Evolutionary conservation across 2,113 vertebrate genomes (phyloP), one percentile per base, ranked within the genome.

Genomic region (Dendrocopos noguchii): DNA sequence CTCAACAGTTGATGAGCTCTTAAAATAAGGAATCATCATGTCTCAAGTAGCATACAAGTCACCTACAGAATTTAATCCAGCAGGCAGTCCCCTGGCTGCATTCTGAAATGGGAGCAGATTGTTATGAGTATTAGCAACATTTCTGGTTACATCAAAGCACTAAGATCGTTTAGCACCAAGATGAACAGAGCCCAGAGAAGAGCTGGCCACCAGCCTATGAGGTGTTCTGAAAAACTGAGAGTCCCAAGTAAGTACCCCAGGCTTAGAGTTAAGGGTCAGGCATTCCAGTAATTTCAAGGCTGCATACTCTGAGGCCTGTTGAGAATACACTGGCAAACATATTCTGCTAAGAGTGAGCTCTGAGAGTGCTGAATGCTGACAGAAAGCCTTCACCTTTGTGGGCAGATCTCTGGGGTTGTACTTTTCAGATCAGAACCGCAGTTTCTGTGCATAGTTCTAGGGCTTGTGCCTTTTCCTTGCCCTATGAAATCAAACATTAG

Each of bases 401-500:
- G 50, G 22, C 29, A 73, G 25, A 31, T 36, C n/a, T 87, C 47
- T 22, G 39, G n/a, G 50, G 29, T 29, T 55, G n/a, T 8, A 25
- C 12, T 34, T 59, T 46, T 46, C 64, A 47, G 21, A 68, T n/a
- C 18, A 55, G n/a, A 91, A 76, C 1, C 84, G 29, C 39, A 9
- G 42, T 59, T 61, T 46, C 39, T 10, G 1, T 5, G 15, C 20
- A 36, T 7, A 33, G 13, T 56, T 77, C 47, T 29, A 79, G 9
- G 27, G 7, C 21, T 74, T 64, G 34, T 68, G 9, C 24, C 79
- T 77, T 88, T 64, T 42, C 46, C 76, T 63, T 77, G 52, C 15
- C 50, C 52, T 47, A 0, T 15, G 22, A 84, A 83, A 25, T 61
- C 64, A 65, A 78, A 66, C 0, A 0, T 33, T 18, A 42, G 6